A percentile compares a stretch with the other conserved stretches of the same genome.
Evolutionary conservation across 2,797 vertebrate genomes (phyloP).

Genomic region (Phrynocephalus guinanensis): DNA sequence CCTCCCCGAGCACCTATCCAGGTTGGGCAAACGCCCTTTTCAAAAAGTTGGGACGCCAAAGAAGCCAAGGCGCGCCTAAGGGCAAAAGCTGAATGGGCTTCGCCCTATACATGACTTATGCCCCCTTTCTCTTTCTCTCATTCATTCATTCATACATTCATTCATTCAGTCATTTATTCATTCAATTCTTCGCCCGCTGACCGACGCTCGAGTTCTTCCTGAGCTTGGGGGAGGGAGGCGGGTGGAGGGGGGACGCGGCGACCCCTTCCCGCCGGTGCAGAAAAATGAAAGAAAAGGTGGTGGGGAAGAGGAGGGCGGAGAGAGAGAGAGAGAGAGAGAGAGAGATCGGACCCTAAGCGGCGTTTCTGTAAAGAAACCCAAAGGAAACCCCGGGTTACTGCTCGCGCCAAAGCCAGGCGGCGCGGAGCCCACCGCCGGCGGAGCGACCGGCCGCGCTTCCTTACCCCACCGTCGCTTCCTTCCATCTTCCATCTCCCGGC

Average conservation of each 20-base stretch:
- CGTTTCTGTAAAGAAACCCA: neutral
- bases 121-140: too few species aligned
- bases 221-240: too few species aligned
- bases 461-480: constrained; percentile 56
- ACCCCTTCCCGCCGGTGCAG: too few species aligned
- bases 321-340: neutral
- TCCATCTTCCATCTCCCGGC: constrained; percentile 68
- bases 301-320: too few species aligned
- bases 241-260: too few species aligned
- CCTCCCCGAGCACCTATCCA: neutral
- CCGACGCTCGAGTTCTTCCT: neutral
- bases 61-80: too few species aligned
- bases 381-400: neutral
- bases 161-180: too few species aligned
- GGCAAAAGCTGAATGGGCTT: too few species aligned
- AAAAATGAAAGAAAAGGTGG: too few species aligned
- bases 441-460: neutral
- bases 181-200: neutral
- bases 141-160: neutral
- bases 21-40: neutral
- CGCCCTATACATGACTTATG: too few species aligned
- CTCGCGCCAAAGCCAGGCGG: neutral
- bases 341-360: neutral
- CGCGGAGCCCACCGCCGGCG: neutral
- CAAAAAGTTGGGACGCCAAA: neutral